Conservation (phyloP, 2,113 vertebrate genomes). For the Hippocampus barbouri region DNA sequence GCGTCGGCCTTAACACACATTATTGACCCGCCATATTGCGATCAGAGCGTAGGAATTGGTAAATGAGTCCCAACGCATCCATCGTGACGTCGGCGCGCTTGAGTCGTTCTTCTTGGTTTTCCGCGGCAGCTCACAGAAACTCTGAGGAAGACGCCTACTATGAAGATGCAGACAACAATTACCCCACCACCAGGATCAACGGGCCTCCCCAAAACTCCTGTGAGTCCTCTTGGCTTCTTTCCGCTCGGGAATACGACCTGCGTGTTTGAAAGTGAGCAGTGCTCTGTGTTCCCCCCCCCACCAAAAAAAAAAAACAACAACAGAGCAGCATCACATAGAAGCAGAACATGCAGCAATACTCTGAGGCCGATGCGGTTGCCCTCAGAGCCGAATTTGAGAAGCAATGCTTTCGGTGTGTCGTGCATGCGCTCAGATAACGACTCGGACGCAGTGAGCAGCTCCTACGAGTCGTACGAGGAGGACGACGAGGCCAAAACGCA, state of each 20-base stretch:
- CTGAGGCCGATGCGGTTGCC: background rate
- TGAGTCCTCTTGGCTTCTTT: slow-evolving; percentile 56
- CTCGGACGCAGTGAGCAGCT: slow-evolving; percentile 94
- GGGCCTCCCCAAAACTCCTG: slow-evolving; percentile 88
- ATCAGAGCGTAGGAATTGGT: too few species aligned
- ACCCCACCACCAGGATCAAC: slow-evolving; percentile 84
- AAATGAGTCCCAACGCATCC: too few species aligned
- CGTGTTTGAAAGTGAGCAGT: too few species aligned
- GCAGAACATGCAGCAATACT: too few species aligned
- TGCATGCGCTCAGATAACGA: slow-evolving; percentile 82
- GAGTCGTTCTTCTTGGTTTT: background rate
- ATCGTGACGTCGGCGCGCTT: too few species aligned
- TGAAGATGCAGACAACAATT: slow-evolving; percentile 94
- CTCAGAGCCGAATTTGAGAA: background rate
- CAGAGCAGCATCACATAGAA: too few species aligned
- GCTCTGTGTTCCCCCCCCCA: too few species aligned
- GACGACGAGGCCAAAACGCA: slow-evolving; percentile 88
- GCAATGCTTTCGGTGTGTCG: background rate
- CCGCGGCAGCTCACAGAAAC: slow-evolving; percentile 80
- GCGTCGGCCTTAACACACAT: background rate
- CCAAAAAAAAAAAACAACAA: too few species aligned
- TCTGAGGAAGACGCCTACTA: slow-evolving; percentile 91
- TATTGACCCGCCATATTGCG: too few species aligned
- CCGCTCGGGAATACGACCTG: too few species aligned
- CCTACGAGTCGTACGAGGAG: slow-evolving; percentile 95